Conservation (phyloP, 2,888 invertebrate genomes). For the Pyrgus malvae region DNA sequence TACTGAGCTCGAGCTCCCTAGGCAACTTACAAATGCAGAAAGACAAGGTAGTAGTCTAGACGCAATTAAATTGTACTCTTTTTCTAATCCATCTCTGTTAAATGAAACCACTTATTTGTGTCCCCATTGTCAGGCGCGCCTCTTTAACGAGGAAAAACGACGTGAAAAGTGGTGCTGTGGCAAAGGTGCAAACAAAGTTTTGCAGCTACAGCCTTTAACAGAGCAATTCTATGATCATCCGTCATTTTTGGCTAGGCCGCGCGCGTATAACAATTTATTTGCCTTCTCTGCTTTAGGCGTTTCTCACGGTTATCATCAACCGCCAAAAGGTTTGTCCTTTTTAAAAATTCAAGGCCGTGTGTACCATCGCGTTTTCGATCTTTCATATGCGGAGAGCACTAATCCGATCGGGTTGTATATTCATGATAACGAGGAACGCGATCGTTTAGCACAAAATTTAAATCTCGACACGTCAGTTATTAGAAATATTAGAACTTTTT, state of each 20-base stretch:
- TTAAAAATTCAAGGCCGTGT: slow-evolving; percentile 12
- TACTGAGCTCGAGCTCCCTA: not conserved
- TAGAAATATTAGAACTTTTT: not conserved
- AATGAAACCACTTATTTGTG: not conserved
- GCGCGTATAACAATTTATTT: slow-evolving; percentile 12
- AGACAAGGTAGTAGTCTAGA: not conserved
- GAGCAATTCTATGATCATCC: not conserved
- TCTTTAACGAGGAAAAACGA: not conserved
- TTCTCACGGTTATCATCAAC: slow-evolving; percentile 9
- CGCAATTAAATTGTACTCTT: not conserved
- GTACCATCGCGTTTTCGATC: slow-evolving; percentile 19
- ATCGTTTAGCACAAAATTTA: not conserved
- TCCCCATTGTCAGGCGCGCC: not conserved
- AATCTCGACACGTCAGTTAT: slow-evolving; percentile 2
- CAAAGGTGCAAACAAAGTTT: not conserved
- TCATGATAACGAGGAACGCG: not conserved
- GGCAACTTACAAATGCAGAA: not conserved
- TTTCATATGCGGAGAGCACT: slow-evolving; percentile 1
- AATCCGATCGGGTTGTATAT: not conserved
- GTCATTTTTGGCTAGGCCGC: not conserved
- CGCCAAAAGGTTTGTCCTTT: not conserved
- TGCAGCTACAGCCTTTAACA: not conserved
- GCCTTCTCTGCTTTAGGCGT: slow-evolving; percentile 16
- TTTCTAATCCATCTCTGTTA: not conserved
- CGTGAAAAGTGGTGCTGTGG: not conserved